Base-by-base conservation (phyloP, 2,888 invertebrate genomes). In the Drosophila paranaensis region DNA sequence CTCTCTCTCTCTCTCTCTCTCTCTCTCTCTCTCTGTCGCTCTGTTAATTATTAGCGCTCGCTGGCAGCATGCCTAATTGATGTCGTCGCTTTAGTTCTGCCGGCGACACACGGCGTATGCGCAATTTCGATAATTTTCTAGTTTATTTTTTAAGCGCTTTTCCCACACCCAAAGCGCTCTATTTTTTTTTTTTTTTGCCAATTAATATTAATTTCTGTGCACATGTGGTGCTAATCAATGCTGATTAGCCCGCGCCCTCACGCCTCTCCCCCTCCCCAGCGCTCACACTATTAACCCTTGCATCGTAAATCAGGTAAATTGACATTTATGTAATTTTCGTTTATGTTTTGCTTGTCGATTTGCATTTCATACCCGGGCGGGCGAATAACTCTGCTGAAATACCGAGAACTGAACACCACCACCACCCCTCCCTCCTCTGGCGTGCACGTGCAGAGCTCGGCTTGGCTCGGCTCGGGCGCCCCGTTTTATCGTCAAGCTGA, bases 61-160 rank as follows among this genome's bases (percentile, higher is more conserved):
- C 64, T 83, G 82, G 89, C 82, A 83, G 35, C 13, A 43, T 77
- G 89, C 82, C 82, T 86, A 88, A 86, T 83, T 88, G 80, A 62
- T 70, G 77, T 69, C 77, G 57, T 61, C 67, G 60, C 35, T 70
- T 77, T 58, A 25, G 62, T 48, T 57, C 51, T 25, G 54, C 54
- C 45, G 60, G 74, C 46, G 46, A 51, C 70, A 69, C 64, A 64
- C 57, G 75, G 54, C 74, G 75, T 74, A 74, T 74, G 60, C 68
- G 63, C 71, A 64, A 62, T 78, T 71, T 86, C 70, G 67, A 79
- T 81, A 55, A 77, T 72, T 87, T 65, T 60, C 13, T 72, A 51
- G 43, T 45, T 57, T 58, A 45, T 66, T 51, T 42, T 43, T 2
- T 51, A 27, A n/a, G 2, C 27, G 2, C 27, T 25, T 33, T 43